A percentile compares a stretch with the other conserved stretches of the same genome.
Conservation (phyloP, 2,888 invertebrate genomes). For the Parnassius orleans region DNA sequence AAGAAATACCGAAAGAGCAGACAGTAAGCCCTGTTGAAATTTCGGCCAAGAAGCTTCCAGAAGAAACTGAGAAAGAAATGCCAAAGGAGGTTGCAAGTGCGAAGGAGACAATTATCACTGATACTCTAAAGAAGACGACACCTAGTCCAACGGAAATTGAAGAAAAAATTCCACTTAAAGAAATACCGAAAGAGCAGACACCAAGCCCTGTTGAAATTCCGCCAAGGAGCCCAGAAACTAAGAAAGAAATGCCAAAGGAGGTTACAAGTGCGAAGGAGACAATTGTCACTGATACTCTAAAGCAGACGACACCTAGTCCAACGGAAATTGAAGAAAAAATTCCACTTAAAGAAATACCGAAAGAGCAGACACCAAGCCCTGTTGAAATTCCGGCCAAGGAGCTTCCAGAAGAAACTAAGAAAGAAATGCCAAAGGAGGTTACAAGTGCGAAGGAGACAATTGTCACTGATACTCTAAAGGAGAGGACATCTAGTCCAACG, state of each 20-base stretch:
- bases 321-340: too few relatives aligned
- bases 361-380: too few relatives aligned
- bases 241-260: slow-evolving; percentile 13
- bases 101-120: too few relatives aligned
- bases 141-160: not conserved
- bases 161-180: slow-evolving; percentile 15
- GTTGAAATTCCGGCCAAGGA: too few relatives aligned
- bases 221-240: not conserved
- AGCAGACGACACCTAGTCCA: too few relatives aligned
- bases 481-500: slow-evolving; percentile 13
- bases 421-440: too few relatives aligned
- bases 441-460: slow-evolving; percentile 2
- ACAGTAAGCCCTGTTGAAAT: slow-evolving; percentile 24
- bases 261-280: slow-evolving; percentile 4
- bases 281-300: too few relatives aligned
- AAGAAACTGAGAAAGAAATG: not conserved
- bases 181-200: not conserved
- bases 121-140: rapidly evolving
- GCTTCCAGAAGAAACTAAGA: too few relatives aligned
- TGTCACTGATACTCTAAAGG: not conserved
- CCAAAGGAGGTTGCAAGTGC: not conserved
- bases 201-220: not conserved
- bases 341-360: too few relatives aligned
- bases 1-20: slow-evolving; percentile 24
- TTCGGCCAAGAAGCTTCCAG: slow-evolving; percentile 4